A percentile compares a stretch with the other conserved stretches of the same genome.
These are phyloP conservation scores for Callipepla squamata DNA, from an alignment of 2,113 vertebrate genomes.

Conservation along the genomic window DNA sequence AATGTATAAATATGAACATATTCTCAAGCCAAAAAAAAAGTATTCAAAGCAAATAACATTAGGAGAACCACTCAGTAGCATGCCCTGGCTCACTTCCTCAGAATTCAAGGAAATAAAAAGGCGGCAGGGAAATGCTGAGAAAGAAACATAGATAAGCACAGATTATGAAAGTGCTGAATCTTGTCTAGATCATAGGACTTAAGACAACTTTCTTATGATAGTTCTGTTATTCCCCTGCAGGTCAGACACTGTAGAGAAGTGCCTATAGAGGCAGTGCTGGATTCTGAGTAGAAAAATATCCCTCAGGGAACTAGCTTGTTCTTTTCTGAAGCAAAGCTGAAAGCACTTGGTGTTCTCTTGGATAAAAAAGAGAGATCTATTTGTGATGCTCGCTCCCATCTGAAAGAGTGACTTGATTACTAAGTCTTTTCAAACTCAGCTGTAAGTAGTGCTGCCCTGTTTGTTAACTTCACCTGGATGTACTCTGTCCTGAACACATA, in stretches of 20 bases:
- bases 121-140: background rate
- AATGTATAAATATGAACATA: background rate
- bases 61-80: background rate
- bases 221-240: background rate
- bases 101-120: background rate
- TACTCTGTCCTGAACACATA: background rate
- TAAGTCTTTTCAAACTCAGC: conserved; percentile 33
- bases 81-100: background rate
- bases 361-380: conserved; percentile 19
- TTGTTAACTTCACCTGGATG: background rate
- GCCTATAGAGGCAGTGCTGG: background rate
- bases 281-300: conserved; percentile 6
- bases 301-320: background rate
- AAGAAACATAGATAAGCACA: background rate
- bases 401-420: conserved; percentile 24
- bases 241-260: background rate
- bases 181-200: background rate
- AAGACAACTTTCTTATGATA: background rate
- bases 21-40: background rate
- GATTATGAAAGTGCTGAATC: background rate
- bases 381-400: conserved; percentile 5
- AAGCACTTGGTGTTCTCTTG: conserved; percentile 27
- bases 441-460: background rate
- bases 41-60: background rate
- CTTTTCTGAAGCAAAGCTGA: conserved; percentile 21